Percentiles rank a stretch among this genome's conserved stretches.
Conservation (phyloP, 2,797 vertebrate species). For the Onychomys torridus region DNA sequence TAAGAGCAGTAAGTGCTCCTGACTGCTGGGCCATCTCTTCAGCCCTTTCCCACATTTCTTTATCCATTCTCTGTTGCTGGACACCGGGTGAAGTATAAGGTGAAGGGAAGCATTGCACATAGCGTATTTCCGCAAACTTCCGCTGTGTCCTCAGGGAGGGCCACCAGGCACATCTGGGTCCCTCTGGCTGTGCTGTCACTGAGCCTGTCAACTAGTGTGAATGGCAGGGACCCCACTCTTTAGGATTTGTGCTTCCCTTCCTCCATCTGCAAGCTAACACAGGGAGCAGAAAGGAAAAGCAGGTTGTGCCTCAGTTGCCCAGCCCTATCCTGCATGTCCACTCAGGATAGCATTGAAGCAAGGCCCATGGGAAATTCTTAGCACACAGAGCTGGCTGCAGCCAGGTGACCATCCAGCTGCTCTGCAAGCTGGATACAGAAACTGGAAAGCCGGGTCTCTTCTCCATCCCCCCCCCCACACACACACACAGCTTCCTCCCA, state of each 20-base stretch:
- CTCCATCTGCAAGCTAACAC: no score
- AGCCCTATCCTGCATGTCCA: no score
- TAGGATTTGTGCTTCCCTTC: neutral
- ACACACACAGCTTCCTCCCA: no score
- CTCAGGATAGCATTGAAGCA: neutral
- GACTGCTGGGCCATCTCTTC: neutral
- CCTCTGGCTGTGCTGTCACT: neutral
- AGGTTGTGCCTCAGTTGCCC: neutral
- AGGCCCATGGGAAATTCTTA: neutral
- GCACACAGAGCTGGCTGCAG: no score
- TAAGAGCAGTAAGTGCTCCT: neutral
- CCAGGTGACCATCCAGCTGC: accelerated
- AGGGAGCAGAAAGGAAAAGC: neutral
- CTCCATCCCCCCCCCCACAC: neutral
- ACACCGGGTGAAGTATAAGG: neutral
- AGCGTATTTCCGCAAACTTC: neutral
- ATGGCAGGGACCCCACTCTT: neutral
- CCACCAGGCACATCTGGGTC: neutral
- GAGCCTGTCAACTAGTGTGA: neutral
- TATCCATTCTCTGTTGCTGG: neutral
- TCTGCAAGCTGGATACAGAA: constrained; percentile 20
- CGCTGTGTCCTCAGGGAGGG: neutral
- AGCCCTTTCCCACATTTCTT: neutral
- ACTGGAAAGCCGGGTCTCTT: no score
- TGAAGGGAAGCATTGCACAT: neutral